These are phyloP conservation scores for Falco peregrinus DNA, from an alignment of 2,797 vertebrate species.

Conservation along the genomic window DNA sequence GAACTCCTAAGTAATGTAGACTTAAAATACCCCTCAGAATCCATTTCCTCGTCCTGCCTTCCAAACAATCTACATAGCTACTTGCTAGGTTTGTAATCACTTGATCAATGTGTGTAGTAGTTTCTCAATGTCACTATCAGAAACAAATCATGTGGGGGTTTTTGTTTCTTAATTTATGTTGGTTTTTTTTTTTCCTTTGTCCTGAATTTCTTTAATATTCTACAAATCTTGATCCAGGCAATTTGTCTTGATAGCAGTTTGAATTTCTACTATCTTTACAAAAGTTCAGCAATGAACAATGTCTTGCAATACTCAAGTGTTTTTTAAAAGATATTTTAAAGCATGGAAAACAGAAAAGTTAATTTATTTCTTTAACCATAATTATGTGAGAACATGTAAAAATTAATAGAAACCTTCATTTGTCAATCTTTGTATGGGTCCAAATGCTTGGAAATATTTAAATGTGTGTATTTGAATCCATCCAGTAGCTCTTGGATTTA, in stretches of 20 bases:
- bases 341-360: neutral
- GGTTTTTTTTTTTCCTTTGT: neutral
- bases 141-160: neutral
- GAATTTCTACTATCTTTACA: neutral
- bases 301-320: neutral
- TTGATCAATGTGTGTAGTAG: neutral
- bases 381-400: neutral
- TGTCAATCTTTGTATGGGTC: neutral
- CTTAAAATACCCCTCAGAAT: neutral
- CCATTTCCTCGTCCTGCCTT: neutral
- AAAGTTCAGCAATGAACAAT: neutral
- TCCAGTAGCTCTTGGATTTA: neutral
- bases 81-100: neutral
- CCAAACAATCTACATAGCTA: neutral
- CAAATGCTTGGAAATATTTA: neutral
- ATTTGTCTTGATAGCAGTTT: neutral
- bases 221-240: neutral
- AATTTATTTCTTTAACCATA: neutral
- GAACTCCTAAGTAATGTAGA: neutral
- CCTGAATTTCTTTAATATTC: neutral
- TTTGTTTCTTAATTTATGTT: neutral
- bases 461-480: neutral
- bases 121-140: neutral
- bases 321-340: neutral
- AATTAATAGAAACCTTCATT: neutral